Percentiles rank a stretch among this genome's conserved stretches.
These are phyloP conservation scores for Bibio marci DNA, from an alignment of 2,888 invertebrate genomes.

Conservation along the genomic window DNA sequence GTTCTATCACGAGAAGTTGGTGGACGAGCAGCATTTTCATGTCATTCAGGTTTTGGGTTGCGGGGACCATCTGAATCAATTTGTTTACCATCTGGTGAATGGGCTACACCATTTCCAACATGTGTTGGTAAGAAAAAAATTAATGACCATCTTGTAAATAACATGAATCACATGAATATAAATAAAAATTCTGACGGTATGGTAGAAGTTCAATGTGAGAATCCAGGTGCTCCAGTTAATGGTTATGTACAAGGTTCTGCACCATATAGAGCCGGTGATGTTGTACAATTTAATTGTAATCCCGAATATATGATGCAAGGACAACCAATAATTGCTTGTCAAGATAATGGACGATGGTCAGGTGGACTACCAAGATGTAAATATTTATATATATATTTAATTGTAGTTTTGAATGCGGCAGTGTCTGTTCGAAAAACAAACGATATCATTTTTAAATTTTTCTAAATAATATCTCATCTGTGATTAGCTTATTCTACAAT, in stretches of 20 bases:
- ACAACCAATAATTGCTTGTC: slow-evolving; percentile 75
- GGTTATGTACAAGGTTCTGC: slow-evolving; percentile 64
- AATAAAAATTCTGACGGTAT: slow-evolving; percentile 7
- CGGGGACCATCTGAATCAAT: slow-evolving; percentile 57
- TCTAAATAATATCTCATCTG: too few species aligned
- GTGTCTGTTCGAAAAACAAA: too few species aligned
- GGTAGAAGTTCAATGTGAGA: slow-evolving; percentile 63
- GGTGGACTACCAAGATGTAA: slow-evolving; percentile 69
- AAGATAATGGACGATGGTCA: slow-evolving; percentile 75
- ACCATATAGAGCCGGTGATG: slow-evolving; percentile 67
- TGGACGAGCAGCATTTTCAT: slow-evolving; percentile 63
- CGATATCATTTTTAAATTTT: too few species aligned
- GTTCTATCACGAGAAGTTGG: slow-evolving; percentile 65
- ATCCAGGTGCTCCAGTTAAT: slow-evolving; percentile 54
- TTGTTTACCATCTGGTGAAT: slow-evolving; percentile 60
- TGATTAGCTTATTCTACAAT: too few species aligned
- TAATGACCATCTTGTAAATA: not conserved
- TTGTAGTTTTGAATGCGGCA: too few species aligned
- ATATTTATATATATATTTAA: too few species aligned
- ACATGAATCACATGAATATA: slow-evolving; percentile 2
- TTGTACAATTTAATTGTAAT: slow-evolving; percentile 75
- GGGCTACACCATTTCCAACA: slow-evolving; percentile 59
- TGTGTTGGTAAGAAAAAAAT: slow-evolving; percentile 41
- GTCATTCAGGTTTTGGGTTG: slow-evolving; percentile 58
- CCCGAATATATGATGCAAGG: slow-evolving; percentile 81